Percentiles rank a stretch among this genome's conserved stretches.
Evolutionary conservation across 2,113 vertebrate species (phyloP).

Genomic region (Coreoperca whiteheadi): DNA sequence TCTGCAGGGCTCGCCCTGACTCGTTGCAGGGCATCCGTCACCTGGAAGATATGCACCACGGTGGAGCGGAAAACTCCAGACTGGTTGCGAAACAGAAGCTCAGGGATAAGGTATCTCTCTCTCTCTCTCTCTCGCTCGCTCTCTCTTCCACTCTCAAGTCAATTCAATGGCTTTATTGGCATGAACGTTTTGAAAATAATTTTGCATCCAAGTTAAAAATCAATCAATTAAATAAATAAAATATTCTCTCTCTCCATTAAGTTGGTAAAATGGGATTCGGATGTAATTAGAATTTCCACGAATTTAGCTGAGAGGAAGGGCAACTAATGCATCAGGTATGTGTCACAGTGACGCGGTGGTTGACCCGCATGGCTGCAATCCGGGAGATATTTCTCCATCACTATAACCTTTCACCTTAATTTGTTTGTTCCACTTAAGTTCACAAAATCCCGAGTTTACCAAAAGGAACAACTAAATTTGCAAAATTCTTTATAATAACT

Average conservation of each 20-base stretch:
- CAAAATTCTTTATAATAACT: neutral
- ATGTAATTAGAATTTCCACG: too few relatives aligned
- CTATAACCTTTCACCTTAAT: neutral
- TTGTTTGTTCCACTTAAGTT: too few relatives aligned
- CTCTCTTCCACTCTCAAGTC: neutral
- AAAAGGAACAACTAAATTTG: too few relatives aligned
- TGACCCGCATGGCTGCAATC: neutral
- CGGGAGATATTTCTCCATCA: neutral
- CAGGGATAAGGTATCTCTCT: neutral
- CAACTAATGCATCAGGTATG: neutral
- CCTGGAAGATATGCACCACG: slow-evolving; percentile 36
- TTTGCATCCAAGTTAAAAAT: too few relatives aligned
- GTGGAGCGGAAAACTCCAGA: slow-evolving; percentile 9
- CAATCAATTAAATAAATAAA: too few relatives aligned
- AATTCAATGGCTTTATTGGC: too few relatives aligned
- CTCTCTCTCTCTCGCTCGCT: neutral
- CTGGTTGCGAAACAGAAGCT: slow-evolving; percentile 43
- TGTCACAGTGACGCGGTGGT: slow-evolving; percentile 19
- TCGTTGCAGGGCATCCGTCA: slow-evolving; percentile 35
- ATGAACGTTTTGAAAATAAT: too few relatives aligned
- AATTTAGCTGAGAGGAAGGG: neutral
- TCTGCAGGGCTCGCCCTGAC: slow-evolving; percentile 40
- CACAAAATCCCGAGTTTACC: too few relatives aligned
- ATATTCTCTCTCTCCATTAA: neutral
- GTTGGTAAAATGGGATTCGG: too few relatives aligned